phyloP scores from a whole-genome alignment of 2,888 invertebrate genomes.

The Pachymerium ferrugineum region DNA sequence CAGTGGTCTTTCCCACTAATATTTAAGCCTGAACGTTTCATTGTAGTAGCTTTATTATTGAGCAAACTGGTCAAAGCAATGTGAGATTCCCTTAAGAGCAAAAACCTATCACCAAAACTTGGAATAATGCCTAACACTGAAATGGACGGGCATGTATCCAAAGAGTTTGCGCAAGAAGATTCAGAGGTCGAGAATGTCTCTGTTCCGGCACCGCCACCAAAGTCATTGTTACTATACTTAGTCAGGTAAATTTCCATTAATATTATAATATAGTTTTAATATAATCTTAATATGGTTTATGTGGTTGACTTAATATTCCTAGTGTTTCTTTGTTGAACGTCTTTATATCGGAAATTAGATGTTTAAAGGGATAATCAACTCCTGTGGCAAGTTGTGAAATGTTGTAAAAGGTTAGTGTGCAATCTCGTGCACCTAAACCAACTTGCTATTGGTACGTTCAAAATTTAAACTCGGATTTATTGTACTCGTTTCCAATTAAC shows the following conservation, averaged over 20 bases:
- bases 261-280: background rate
- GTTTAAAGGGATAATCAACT: too few species aligned
- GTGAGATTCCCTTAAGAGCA: background rate
- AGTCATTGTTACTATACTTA: background rate
- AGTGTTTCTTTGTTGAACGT: too few species aligned
- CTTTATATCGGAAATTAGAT: too few species aligned
- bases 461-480: too few species aligned
- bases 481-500: too few species aligned
- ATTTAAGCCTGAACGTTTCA: background rate
- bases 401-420: too few species aligned
- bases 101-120: background rate
- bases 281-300: background rate
- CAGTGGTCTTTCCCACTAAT: background rate
- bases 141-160: background rate
- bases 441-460: too few species aligned
- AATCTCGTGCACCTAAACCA: too few species aligned
- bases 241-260: background rate
- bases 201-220: background rate
- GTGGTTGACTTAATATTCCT: background rate
- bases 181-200: background rate
- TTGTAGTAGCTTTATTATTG: background rate
- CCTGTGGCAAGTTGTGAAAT: too few species aligned
- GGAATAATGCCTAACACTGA: background rate
- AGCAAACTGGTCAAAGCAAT: background rate
- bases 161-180: background rate